phyloP scores from a whole-genome alignment of 1,140 invertebrate genomes.

The Papilio polyxenes region DNA sequence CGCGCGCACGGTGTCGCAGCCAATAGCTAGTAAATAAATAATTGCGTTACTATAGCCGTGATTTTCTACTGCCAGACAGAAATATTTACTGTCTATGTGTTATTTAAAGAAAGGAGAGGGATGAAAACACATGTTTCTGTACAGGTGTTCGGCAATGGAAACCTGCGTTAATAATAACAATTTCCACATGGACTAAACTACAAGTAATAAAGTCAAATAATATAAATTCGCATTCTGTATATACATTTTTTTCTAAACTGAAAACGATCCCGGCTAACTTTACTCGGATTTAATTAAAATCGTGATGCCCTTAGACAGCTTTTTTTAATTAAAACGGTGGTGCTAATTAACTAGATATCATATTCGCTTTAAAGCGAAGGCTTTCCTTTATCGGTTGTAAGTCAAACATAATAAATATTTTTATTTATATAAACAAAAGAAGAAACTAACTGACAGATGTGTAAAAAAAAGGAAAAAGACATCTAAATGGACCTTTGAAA shows the following conservation, averaged over 20 bases:
- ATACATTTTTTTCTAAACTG: neutral
- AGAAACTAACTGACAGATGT: neutral
- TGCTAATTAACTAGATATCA: conserved; percentile 20
- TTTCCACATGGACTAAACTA: neutral
- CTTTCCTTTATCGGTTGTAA: neutral
- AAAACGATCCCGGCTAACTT: neutral
- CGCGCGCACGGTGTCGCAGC: too few species aligned
- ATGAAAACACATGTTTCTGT: too few species aligned
- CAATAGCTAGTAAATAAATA: too few species aligned
- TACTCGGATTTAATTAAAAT: conserved; percentile 23
- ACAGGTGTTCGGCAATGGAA: too few species aligned
- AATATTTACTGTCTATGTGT: too few species aligned
- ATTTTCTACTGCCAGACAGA: too few species aligned
- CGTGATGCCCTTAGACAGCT: neutral
- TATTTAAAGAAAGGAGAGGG: too few species aligned
- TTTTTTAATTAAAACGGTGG: neutral
- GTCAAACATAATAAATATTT: neutral
- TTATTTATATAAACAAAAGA: too few species aligned
- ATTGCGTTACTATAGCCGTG: too few species aligned
- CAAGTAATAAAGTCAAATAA: neutral
- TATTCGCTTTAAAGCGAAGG: neutral
- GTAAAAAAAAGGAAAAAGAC: too few species aligned
- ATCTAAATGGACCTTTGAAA: neutral
- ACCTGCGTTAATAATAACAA: too few species aligned
- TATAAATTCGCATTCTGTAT: neutral